Percentiles rank a stretch among this genome's conserved stretches.
These are phyloP conservation scores for Mythimna impura DNA, from an alignment of 2,888 invertebrate genomes.

Conservation along the genomic window DNA sequence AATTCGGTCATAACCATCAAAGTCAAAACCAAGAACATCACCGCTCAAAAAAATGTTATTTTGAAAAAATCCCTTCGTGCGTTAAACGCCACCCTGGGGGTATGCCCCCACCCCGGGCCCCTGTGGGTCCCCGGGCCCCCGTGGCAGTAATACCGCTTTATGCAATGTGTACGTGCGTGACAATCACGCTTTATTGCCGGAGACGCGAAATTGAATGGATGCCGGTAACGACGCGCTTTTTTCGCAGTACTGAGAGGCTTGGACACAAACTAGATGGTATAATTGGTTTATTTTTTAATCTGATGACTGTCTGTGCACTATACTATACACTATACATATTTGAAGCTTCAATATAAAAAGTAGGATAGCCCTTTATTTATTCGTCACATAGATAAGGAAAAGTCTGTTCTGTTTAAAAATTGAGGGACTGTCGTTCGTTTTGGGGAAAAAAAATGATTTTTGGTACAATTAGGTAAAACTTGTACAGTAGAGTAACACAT, in stretches of 20 bases:
- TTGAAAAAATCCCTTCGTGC: constrained; percentile 83
- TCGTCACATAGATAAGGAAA: neutral
- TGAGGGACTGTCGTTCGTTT: neutral
- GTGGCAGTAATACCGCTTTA: constrained; percentile 77
- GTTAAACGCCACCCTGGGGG: constrained; percentile 75
- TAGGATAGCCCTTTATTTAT: neutral
- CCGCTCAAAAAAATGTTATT: constrained; percentile 76
- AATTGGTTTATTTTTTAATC: constrained; percentile 36
- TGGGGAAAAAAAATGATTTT: no score
- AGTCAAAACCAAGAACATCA: constrained; percentile 65
- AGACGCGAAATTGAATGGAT: constrained; percentile 85
- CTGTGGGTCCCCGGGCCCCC: constrained; percentile 38
- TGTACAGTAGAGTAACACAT: no score
- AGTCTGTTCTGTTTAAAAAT: neutral
- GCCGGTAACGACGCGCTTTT: constrained; percentile 67
- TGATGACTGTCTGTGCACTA: neutral
- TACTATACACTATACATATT: no score
- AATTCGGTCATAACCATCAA: constrained; percentile 59
- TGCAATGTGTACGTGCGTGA: constrained; percentile 89
- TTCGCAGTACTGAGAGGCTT: constrained; percentile 55
- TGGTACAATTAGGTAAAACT: no score
- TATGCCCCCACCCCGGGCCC: constrained; percentile 41
- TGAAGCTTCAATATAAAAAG: neutral
- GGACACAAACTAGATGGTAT: constrained; percentile 19
- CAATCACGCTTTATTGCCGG: constrained; percentile 87